A percentile compares a stretch with the other conserved stretches of the same genome.
These are phyloP conservation scores for Gymnoscelis rufifasciata DNA, from an alignment of 2,888 invertebrate genomes.

Conservation along the genomic window DNA sequence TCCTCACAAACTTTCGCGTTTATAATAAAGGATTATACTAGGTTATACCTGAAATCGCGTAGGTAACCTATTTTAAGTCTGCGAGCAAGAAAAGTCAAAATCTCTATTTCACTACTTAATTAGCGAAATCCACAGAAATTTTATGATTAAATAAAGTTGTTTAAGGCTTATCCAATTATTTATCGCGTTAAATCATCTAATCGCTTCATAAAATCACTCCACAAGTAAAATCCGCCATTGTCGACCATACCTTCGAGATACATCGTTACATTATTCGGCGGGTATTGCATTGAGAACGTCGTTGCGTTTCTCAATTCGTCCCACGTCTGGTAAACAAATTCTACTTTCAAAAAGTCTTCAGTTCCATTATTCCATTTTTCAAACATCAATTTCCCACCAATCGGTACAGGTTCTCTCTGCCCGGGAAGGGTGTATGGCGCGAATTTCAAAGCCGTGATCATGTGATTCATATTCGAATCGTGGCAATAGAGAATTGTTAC, in stretches of 20 bases:
- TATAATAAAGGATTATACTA: too few species aligned
- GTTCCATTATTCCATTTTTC: conserved; percentile 51
- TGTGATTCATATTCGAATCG: conserved; percentile 51
- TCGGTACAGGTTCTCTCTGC: conserved; percentile 52
- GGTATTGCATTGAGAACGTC: conserved; percentile 35
- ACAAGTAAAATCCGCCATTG: conserved; percentile 44
- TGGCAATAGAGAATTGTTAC: conserved; percentile 52
- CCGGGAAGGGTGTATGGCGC: conserved; percentile 40
- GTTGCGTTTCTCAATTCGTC: conserved; percentile 45
- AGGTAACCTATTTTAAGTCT: too few species aligned
- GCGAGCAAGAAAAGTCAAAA: too few species aligned
- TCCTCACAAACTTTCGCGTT: too few species aligned
- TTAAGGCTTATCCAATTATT: too few species aligned
- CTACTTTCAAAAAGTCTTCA: conserved; percentile 44
- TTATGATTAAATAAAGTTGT: too few species aligned
- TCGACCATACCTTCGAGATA: conserved; percentile 32
- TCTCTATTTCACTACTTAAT: too few species aligned
- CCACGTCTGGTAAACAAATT: conserved; percentile 51
- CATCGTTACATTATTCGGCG: conserved; percentile 41
- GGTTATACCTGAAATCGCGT: too few species aligned
- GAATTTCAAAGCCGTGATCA: conserved; percentile 44
- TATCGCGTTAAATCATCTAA: background rate
- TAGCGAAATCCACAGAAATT: too few species aligned
- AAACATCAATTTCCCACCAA: conserved; percentile 61
- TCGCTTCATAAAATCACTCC: conserved; percentile 35